phyloP scores from a whole-genome alignment of 1,140 invertebrate species.

The Bombus huntii region DNA sequence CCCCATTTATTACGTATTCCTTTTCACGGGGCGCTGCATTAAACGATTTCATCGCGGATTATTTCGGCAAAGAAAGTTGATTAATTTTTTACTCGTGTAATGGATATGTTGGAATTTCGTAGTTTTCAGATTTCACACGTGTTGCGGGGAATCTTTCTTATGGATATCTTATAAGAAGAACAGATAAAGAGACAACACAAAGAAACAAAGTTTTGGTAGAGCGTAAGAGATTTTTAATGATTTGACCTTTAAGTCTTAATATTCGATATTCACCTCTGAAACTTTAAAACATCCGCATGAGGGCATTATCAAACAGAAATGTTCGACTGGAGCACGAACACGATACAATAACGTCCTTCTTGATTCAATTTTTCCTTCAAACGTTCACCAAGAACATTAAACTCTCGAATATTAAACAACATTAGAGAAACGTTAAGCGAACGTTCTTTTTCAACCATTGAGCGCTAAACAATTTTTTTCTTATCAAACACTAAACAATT shows the following conservation, averaged over 20 bases:
- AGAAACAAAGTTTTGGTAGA: neutral
- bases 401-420: neutral
- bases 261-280: neutral
- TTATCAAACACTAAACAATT: neutral
- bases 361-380: neutral
- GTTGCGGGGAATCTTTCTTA: neutral
- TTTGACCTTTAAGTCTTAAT: neutral
- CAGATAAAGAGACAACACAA: neutral
- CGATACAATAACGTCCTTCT: neutral
- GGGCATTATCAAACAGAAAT: neutral
- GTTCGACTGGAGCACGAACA: neutral
- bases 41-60: neutral
- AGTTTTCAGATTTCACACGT: neutral
- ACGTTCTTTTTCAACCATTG: neutral
- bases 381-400: neutral
- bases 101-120: neutral
- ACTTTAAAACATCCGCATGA: neutral
- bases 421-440: no score
- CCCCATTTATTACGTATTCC: constrained; percentile 1
- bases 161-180: neutral
- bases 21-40: neutral
- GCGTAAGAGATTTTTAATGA: neutral
- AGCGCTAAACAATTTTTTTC: neutral
- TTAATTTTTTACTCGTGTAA: neutral
- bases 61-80: neutral